Evolutionary conservation across 2,888 invertebrate species (phyloP), one percentile per base, ranked within the genome.

Genomic region (Philaethria dido): DNA sequence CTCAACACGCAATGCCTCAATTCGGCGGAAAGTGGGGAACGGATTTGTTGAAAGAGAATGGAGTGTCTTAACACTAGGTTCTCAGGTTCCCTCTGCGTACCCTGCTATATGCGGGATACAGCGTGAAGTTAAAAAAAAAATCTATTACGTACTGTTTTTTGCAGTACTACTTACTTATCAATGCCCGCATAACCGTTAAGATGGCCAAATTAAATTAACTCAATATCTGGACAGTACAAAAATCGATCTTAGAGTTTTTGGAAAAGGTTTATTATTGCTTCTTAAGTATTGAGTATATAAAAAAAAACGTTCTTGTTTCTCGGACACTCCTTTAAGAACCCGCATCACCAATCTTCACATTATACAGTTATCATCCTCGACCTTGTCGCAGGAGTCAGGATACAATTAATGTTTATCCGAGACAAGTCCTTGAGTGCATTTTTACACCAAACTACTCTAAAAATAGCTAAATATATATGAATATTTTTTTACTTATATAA

Each of bases 331-430:
- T 42, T 50, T 45, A 59, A 55, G 50, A 64, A 62, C 86, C 87
- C 86, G 85, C 81, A 88, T 84, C 82, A 78, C 78, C 88, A 91
- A 91, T 90, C 86, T 88, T 86, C 87, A 82, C 81, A 88, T 88
- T 85, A 82, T 85, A 82, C 77, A 83, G 85, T 86, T 85, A 86
- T 80, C 79, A 76, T 78, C 77, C 33, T 75, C 77, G 86, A 87
- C 91, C 91, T 90, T 89, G 87, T 63, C 71, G 72, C 60, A 65
- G 64, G 60, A 65, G 64, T 74, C 80, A 80, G 85, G 80, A 88
- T 85, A 82, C 87, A 84, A 87, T 87, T 86, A 86, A 72, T 73
- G 80, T 84, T 85, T 85, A 82, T 85, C 72, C 78, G 76, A 72
- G 68, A 64, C 74, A 75, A 78, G 64, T 70, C 82, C 84, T 83